Evolutionary conservation across 2,113 vertebrate species (phyloP).

Genomic region (Megaleporinus macrocephalus): DNA sequence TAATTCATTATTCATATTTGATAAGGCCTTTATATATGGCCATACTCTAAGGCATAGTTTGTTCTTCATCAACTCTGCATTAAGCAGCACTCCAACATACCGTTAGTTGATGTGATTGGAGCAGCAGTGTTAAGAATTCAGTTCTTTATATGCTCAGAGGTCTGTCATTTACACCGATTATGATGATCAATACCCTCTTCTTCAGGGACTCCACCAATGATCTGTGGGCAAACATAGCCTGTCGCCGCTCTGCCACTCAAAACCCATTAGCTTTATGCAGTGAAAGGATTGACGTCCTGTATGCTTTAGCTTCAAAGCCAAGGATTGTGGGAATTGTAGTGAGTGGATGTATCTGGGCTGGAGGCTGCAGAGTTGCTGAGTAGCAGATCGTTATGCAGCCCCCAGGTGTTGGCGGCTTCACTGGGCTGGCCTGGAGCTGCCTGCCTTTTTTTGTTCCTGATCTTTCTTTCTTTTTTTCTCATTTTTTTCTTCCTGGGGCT

Average conservation of each 20-base stretch:
- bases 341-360: constrained; percentile 33
- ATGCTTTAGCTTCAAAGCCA: constrained; percentile 25
- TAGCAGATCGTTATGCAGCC: constrained; percentile 44
- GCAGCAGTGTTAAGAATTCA: background rate
- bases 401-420: constrained; percentile 52
- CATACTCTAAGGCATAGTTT: no score
- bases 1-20: no score
- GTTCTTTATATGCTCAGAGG: constrained; percentile 13
- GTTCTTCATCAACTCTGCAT: no score
- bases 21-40: no score
- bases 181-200: constrained; percentile 29
- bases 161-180: constrained; percentile 44
- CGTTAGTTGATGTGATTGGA: background rate
- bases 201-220: constrained; percentile 32
- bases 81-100: no score
- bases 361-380: constrained; percentile 34
- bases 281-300: constrained; percentile 21
- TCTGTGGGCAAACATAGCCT: constrained; percentile 15
- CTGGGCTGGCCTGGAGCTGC: constrained; percentile 52
- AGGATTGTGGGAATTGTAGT: constrained; percentile 56
- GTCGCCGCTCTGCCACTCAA: constrained; percentile 11
- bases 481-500: constrained; percentile 38
- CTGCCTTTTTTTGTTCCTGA: constrained; percentile 48
- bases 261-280: constrained; percentile 27
- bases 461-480: constrained; percentile 39